A percentile compares a stretch with the other conserved stretches of the same genome.
Evolutionary conservation across 1,140 invertebrate species (phyloP).

Genomic region (honey bee (Apis mellifera)): DNA sequence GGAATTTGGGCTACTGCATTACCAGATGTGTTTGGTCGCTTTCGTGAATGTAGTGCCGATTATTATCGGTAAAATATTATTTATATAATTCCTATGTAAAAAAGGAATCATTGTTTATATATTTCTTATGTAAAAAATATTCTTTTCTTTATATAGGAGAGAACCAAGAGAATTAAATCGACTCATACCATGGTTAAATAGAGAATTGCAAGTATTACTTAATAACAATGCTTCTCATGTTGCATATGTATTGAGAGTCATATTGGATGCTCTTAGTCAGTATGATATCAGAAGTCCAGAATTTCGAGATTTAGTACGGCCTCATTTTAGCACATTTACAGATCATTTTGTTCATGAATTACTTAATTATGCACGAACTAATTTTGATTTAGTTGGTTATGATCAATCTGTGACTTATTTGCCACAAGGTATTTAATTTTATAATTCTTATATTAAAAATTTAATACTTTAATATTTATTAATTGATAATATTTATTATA

Average conservation of each 20-base stretch:
- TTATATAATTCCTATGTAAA: too few species aligned
- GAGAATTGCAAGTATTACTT: conserved; percentile 90
- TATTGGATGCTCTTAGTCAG: conserved; percentile 86
- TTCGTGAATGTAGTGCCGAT: conserved; percentile 87
- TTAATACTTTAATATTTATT: not conserved
- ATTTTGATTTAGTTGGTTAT: conserved; percentile 91
- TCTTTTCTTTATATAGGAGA: conserved; percentile 79
- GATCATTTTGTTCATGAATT: conserved; percentile 95
- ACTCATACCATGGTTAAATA: conserved; percentile 92
- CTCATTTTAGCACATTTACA: conserved; percentile 84
- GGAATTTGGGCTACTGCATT: conserved; percentile 88
- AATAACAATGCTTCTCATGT: conserved; percentile 84
- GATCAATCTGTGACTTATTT: conserved; percentile 82
- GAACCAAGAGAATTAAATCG: conserved; percentile 91
- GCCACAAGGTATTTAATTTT: conserved; percentile 36
- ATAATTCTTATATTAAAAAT: conserved; percentile 9
- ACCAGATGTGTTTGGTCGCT: conserved; percentile 85
- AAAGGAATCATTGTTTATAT: not conserved
- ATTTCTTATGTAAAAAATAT: not conserved
- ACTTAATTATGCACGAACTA: conserved; percentile 91
- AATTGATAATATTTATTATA: conserved; percentile 36
- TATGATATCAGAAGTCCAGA: conserved; percentile 88
- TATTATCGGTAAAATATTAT: conserved; percentile 85
- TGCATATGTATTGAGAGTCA: conserved; percentile 85
- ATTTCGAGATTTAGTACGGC: conserved; percentile 85